Conservation (phyloP, 2,797 vertebrate species). For the Threskiornis aethiopicus region DNA sequence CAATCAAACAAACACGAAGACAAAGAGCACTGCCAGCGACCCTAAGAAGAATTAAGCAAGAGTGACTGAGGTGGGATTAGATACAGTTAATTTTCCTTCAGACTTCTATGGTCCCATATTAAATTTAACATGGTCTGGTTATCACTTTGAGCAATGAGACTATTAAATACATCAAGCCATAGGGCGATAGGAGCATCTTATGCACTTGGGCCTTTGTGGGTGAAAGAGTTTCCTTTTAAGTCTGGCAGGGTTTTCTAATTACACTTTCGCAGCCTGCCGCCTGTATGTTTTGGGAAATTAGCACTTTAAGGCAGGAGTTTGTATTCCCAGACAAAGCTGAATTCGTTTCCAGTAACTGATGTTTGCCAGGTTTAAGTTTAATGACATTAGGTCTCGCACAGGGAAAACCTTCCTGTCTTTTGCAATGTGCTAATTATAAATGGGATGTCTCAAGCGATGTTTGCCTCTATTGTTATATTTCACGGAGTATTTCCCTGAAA, state of each 20-base stretch:
- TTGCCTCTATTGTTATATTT: neutral
- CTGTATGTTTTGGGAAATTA: neutral
- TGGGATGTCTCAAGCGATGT: neutral
- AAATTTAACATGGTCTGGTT: neutral
- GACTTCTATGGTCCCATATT: neutral
- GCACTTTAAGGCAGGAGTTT: neutral
- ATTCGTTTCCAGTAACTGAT: neutral
- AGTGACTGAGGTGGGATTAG: neutral
- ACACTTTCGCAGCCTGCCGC: rapidly evolving
- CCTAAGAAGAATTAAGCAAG: neutral
- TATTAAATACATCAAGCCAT: neutral
- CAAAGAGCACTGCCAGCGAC: neutral
- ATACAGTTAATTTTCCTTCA: neutral
- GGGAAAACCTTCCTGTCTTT: neutral
- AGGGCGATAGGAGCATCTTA: neutral
- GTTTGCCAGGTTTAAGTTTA: slow-evolving; percentile 17
- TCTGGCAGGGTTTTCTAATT: neutral
- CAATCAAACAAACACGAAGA: neutral
- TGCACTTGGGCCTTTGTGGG: neutral
- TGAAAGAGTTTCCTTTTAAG: neutral
- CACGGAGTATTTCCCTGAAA: neutral
- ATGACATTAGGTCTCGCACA: neutral
- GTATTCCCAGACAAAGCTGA: neutral
- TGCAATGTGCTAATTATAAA: neutral
- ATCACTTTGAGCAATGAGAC: neutral